Evolutionary conservation across 2,797 vertebrate genomes (phyloP).

Genomic region (Myotis findleyi): DNA sequence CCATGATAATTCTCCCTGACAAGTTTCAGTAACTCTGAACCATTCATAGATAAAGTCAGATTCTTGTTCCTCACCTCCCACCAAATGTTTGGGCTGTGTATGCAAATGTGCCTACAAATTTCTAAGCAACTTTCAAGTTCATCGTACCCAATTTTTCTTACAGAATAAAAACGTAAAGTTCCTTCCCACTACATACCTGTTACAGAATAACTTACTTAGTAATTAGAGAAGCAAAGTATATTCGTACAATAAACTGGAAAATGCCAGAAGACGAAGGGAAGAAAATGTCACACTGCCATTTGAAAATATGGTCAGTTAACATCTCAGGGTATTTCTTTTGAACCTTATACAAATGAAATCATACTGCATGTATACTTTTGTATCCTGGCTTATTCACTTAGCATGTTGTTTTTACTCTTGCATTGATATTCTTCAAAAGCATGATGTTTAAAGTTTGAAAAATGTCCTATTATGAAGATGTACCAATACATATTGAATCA

Average conservation of each 20-base stretch:
- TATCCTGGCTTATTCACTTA: not conserved
- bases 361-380: not conserved
- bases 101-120: conserved; percentile 43
- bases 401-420: not conserved
- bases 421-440: conserved; percentile 46
- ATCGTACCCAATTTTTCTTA: conserved; percentile 6
- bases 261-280: not conserved
- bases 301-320: not conserved
- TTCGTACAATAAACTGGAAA: conserved; percentile 37
- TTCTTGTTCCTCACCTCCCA: not conserved
- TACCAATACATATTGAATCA: conserved; percentile 17
- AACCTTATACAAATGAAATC: not conserved
- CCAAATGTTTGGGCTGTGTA: conserved; percentile 5
- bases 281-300: not conserved
- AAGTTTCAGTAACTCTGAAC: not conserved
- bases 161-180: not conserved
- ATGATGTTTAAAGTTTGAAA: conserved; percentile 9
- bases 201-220: conserved; percentile 21
- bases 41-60: not conserved
- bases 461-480: not conserved
- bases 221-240: conserved; percentile 38
- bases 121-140: conserved; percentile 31
- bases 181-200: not conserved
- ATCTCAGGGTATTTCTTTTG: not conserved
- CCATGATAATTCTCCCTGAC: not conserved